phyloP scores from a whole-genome alignment of 1,140 invertebrate species.

The Drosophila sp. region DNA sequence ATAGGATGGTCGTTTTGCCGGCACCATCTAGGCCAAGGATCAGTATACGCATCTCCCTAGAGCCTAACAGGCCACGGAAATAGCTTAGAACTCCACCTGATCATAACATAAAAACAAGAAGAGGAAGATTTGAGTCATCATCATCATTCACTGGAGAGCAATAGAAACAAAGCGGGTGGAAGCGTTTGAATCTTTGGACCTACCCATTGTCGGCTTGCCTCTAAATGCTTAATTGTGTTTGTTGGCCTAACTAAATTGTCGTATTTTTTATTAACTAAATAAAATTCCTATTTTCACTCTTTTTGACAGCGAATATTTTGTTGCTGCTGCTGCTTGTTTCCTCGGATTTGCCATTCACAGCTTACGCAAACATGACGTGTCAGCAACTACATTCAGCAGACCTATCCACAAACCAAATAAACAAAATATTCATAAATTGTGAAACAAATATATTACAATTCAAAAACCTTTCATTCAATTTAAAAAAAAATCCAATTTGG shows the following conservation, averaged over 20 bases:
- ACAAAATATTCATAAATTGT: background rate
- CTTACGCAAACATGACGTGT: conserved; percentile 71
- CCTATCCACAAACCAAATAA: background rate
- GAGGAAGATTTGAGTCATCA: conserved; percentile 55
- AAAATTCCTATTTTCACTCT: conserved; percentile 72
- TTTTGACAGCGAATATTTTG: conserved; percentile 57
- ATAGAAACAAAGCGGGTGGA: background rate
- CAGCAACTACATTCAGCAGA: conserved; percentile 59
- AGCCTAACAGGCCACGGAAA: conserved; percentile 95
- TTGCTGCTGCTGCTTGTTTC: conserved; percentile 8
- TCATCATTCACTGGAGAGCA: conserved; percentile 43
- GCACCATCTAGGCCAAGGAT: conserved; percentile 99
- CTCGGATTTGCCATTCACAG: conserved; percentile 51
- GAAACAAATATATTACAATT: background rate
- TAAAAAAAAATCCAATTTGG: background rate
- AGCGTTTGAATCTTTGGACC: conserved; percentile 1
- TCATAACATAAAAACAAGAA: conserved; percentile 48
- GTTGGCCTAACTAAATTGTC: conserved; percentile 65
- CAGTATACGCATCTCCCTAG: conserved; percentile 98
- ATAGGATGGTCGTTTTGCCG: conserved; percentile 99
- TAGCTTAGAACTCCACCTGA: conserved; percentile 97
- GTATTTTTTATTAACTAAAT: conserved; percentile 43
- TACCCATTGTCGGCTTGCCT: conserved; percentile 76
- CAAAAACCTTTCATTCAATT: background rate
- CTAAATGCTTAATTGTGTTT: conserved; percentile 61